Conservation (phyloP, 1,140 invertebrate genomes). For the Drosophila auraria region DNA sequence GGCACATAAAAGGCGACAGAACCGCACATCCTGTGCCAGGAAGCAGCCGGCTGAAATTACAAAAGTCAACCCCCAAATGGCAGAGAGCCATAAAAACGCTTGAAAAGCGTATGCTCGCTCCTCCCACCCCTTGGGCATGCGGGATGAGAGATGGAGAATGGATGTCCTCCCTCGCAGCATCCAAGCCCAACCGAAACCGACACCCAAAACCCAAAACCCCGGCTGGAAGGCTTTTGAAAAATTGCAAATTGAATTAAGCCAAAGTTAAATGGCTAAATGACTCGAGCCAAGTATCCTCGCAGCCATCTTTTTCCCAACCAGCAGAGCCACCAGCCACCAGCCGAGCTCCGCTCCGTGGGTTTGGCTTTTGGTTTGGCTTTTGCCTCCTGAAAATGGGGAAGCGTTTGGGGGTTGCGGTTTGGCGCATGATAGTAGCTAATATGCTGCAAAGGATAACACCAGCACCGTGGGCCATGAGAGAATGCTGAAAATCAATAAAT, state of each 20-base stretch:
- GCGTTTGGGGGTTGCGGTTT: conserved; percentile 67
- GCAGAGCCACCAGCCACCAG: conserved; percentile 30
- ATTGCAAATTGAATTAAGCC: conserved; percentile 85
- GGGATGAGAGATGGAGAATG: conserved; percentile 28
- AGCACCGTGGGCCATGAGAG: conserved; percentile 40
- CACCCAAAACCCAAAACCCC: conserved; percentile 35
- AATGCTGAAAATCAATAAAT: conserved; percentile 4
- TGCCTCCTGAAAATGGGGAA: background rate
- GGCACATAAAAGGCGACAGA: conserved; percentile 78
- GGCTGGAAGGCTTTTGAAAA: conserved; percentile 78
- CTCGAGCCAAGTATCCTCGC: conserved; percentile 70
- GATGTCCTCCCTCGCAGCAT: conserved; percentile 41
- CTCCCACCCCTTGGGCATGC: background rate
- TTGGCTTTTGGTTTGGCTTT: conserved; percentile 35
- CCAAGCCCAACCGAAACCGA: conserved; percentile 28
- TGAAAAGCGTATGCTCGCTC: conserved; percentile 73
- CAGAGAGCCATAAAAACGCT: conserved; percentile 72
- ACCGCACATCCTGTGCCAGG: conserved; percentile 80
- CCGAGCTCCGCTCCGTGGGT: conserved; percentile 22
- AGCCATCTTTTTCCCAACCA: conserved; percentile 39
- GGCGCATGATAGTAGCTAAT: conserved; percentile 79
- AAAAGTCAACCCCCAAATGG: conserved; percentile 79
- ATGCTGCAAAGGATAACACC: conserved; percentile 73
- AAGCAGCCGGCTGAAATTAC: conserved; percentile 80
- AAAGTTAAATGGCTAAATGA: conserved; percentile 85